Base-by-base conservation (phyloP, 2,113 vertebrate genomes). In the Bubo blakistoni region DNA sequence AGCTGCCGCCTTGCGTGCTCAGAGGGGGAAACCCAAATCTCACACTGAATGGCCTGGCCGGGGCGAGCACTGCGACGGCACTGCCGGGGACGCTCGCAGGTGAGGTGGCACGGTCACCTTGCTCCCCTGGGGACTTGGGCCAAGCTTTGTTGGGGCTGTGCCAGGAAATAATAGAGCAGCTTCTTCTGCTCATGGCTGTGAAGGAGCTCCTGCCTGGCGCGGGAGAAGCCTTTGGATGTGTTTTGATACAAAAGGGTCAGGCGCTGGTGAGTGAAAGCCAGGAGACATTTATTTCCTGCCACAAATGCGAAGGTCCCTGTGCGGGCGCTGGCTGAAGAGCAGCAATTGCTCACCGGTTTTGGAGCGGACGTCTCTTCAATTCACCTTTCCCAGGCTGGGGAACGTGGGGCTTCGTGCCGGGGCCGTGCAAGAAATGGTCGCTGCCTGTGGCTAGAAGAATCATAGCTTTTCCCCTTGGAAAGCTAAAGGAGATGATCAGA, bases 311-410 rank as follows among this genome's bases (percentile, higher is more conserved):
- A 69, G 86, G 65, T 70, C 36, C 55, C 58, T 6, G 59, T 0
- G 0, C 0, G 7, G 65, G 63, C 14, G 8, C 59, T 5, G 29
- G 13, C 65, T 22, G 73, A 59, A 69, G 46, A 71, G 81, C 74
- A 80, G 11, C 38, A 5, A 20, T 52, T 3, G 34, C 74, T 80
- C 38, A 2, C 1, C 2, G 4, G 15, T 38, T 67, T 32, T 3
- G 1, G 47, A 40, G 4, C 1, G 0, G 7, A 6, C 0, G 2
- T 6, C 30, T 72, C 91, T 74, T 30, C 21, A 3, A 2, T 38
- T 80, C 85, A 13, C 88, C 86, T 83, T 34, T 30, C 77, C 38
- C 19, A 7, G 86, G 40, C 30, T 40, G 63, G 55, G 65, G 18
- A 44, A 24, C 0, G 2, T 13, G 25, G 40, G 11, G 13, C 1